A percentile compares a stretch with the other conserved stretches of the same genome.
Conservation (phyloP, 2,888 invertebrate species). For the Steromphala cineraria region DNA sequence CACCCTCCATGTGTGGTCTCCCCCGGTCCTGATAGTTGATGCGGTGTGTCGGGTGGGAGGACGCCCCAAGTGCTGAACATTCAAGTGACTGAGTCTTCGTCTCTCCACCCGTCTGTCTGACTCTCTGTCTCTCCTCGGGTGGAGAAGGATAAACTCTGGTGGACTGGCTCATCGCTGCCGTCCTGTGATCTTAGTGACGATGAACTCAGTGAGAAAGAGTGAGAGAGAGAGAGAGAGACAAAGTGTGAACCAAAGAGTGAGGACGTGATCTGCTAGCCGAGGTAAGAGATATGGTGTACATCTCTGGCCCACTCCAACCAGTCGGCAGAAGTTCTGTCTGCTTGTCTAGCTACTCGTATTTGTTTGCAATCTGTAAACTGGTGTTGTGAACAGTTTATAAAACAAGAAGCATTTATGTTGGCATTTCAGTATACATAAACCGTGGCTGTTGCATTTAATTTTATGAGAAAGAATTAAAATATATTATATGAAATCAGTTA, state of each 20-base stretch:
- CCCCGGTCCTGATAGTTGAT: not conserved
- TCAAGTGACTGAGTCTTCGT: no score
- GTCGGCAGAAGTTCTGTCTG: not conserved
- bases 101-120: no score
- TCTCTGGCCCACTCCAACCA: not conserved
- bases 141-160: no score
- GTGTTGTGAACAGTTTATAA: conserved; percentile 3
- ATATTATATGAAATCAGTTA: not conserved
- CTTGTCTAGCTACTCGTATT: not conserved
- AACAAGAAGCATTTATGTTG: not conserved
- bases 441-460: not conserved
- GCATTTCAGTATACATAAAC: not conserved
- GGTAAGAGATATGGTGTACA: no score
- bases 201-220: no score
- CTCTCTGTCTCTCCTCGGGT: no score
- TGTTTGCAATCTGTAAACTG: not conserved
- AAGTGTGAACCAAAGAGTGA: no score
- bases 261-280: no score
- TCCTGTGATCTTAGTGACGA: no score
- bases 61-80: no score
- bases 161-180: no score
- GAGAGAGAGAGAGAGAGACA: no score
- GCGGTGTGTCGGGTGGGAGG: not conserved
- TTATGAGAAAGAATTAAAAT: not conserved
- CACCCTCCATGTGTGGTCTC: not conserved